Base-by-base conservation (phyloP, 2,113 vertebrate species). In the Tamias sibiricus region DNA sequence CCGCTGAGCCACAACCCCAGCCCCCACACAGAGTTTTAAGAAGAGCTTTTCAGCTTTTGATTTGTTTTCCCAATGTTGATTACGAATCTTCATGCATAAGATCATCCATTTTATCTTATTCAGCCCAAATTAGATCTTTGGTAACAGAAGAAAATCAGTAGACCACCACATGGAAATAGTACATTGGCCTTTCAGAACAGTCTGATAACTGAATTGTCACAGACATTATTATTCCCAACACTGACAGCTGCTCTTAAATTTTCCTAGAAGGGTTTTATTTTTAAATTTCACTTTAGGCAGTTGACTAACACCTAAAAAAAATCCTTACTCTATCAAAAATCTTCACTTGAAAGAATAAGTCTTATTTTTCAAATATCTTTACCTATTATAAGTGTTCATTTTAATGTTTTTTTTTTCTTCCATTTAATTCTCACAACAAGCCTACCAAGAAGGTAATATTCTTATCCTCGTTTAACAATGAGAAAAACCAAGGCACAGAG, bases 281-380 rank as follows among this genome's bases (percentile, higher is more conserved):
- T 75, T 44, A 90, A 90, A 49, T 72, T 77, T 69, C 16, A 88
- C 30, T 96, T 17, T 90, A 64, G 52, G 0, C 0, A 71, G 20
- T 57, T 76, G 71, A 88, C 6, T 59, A 28, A 44, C 14, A 49
- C 49, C 28, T 66, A 72, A 90, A 49, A 49, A 89, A 52, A 68
- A 72, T 20, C 16, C 32, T 9, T 5, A 81, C 24, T 12, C 47
- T 80, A 89, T 87, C 20, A 85, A 64, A 81, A 71, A 89, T 86
- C n/a, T 80, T 91, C 72, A 35, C n/a, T 84, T 20, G 69, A 95
- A 87, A 90, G 59, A 32, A 47, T n/a, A 79, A 77, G 10, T 80
- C 92, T 84, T 83, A 57, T 54, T 95, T 90, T 71, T 71, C 9
- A 85, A 93, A 59, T 42, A 72, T 83, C 28, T 72, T 44, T 64